Evolutionary conservation across 2,113 vertebrate genomes (phyloP).

Genomic region (Cephalopterus ornatus): DNA sequence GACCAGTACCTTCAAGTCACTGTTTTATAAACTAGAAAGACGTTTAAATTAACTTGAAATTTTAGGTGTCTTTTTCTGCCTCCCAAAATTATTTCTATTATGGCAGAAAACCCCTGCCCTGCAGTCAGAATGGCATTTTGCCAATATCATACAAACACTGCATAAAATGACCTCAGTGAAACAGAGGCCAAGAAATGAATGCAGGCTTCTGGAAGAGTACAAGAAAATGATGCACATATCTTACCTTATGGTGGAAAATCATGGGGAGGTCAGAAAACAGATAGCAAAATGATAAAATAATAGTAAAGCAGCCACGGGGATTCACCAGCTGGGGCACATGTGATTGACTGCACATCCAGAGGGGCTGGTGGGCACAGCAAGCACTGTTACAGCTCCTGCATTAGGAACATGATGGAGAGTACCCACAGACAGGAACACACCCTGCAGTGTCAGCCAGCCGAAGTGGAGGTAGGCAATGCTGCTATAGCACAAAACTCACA

Average conservation of each 20-base stretch:
- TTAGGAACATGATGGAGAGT: not conserved
- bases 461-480: not conserved
- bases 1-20: not conserved
- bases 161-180: not conserved
- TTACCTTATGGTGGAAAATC: rapidly evolving
- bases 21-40: not conserved
- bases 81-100: not conserved
- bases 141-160: not conserved
- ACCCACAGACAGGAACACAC: not conserved
- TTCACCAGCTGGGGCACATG: not conserved
- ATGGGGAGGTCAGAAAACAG: not conserved
- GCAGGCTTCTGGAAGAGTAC: not conserved
- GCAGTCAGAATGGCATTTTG: not conserved
- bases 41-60: not conserved
- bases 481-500: not conserved
- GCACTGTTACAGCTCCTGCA: rapidly evolving
- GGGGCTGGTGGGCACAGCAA: rapidly evolving
- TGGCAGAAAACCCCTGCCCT: not conserved
- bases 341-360: no score
- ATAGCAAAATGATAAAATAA: not conserved
- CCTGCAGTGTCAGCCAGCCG: not conserved
- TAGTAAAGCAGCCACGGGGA: not conserved
- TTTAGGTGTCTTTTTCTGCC: not conserved
- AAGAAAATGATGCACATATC: not conserved
- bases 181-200: rapidly evolving